phyloP scores from a whole-genome alignment of 2,113 vertebrate species.

The Hippocampus mohnikei region DNA sequence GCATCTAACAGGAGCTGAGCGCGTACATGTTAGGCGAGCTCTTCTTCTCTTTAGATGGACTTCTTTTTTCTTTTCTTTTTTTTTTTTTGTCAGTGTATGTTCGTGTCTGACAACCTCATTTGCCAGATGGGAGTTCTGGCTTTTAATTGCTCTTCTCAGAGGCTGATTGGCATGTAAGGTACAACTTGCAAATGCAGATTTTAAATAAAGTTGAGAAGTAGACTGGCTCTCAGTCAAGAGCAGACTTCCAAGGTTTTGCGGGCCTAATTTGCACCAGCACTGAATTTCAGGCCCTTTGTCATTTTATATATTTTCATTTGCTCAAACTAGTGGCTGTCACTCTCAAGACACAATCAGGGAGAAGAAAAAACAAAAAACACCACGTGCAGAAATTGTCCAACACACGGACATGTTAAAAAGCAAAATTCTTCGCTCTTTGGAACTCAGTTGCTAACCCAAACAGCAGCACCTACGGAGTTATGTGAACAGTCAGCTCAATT shows the following conservation, averaged over 20 bases:
- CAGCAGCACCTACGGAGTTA: not conserved
- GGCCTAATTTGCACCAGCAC: not conserved
- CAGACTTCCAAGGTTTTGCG: not conserved
- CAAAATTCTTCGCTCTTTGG: not conserved
- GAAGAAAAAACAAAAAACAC: no score
- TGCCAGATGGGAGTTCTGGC: slow-evolving; percentile 53
- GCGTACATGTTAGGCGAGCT: slow-evolving; percentile 7
- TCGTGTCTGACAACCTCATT: slow-evolving; percentile 22
- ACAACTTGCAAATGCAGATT: slow-evolving; percentile 18
- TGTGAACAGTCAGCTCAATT: not conserved
- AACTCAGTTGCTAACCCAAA: not conserved
- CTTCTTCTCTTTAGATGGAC: slow-evolving; percentile 21
- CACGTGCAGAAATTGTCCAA: no score
- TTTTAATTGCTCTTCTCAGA: slow-evolving; percentile 50
- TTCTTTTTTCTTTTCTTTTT: not conserved
- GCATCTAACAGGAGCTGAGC: slow-evolving; percentile 17
- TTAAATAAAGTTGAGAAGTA: slow-evolving; percentile 20
- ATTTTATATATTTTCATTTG: no score
- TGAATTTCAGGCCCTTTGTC: not conserved
- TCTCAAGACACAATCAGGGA: no score
- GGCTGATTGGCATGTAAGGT: slow-evolving; percentile 34
- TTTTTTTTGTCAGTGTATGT: slow-evolving; percentile 7
- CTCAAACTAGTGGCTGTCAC: no score
- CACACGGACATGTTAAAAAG: no score
- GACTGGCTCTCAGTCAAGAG: not conserved